phyloP scores from a whole-genome alignment of 2,113 vertebrate genomes.

The Nothocercus nigrocapillus region DNA sequence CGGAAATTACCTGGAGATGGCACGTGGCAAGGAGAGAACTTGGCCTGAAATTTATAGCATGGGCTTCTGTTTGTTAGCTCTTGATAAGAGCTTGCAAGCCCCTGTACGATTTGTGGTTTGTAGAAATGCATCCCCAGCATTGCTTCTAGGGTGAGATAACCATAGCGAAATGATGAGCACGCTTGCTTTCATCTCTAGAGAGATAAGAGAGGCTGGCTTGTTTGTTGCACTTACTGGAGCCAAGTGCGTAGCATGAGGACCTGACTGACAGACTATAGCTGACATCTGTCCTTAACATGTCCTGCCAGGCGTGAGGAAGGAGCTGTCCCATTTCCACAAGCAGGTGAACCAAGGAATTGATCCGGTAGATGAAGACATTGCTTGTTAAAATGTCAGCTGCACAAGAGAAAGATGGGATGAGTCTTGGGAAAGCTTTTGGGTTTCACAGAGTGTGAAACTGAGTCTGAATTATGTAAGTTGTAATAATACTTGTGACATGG shows the following conservation, averaged over 20 bases:
- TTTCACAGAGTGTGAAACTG: conserved; percentile 14
- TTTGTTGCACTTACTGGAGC: background rate
- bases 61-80: background rate
- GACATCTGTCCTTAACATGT: rapidly evolving
- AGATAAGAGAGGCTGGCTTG: background rate
- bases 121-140: background rate
- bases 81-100: background rate
- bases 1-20: background rate
- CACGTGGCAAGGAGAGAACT: rapidly evolving
- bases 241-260: background rate
- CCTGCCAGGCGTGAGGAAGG: background rate
- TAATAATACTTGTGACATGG: background rate
- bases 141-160: background rate
- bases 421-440: background rate
- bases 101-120: background rate
- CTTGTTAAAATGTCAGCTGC: background rate
- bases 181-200: background rate
- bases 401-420: background rate
- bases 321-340: background rate
- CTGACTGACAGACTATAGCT: background rate
- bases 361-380: background rate
- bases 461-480: background rate
- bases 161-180: background rate
- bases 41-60: background rate
- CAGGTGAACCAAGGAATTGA: background rate